Conservation (phyloP, 2,113 vertebrate species). For the Chlorodrepanis virens region DNA sequence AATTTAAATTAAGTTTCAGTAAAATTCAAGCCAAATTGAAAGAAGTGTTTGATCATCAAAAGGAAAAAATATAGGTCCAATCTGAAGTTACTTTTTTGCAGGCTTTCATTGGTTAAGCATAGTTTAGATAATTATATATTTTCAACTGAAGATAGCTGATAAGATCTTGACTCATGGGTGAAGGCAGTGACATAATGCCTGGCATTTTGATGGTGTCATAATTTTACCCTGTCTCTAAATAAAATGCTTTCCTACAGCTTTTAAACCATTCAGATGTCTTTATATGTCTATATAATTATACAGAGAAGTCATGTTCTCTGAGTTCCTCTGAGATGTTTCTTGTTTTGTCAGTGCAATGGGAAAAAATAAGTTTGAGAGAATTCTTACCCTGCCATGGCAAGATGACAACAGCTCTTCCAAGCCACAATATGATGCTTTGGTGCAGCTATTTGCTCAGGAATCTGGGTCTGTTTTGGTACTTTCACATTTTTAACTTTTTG, state of each 20-base stretch:
- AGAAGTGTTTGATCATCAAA: neutral
- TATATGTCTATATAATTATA: neutral
- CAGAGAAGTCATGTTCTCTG: neutral
- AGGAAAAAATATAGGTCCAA: neutral
- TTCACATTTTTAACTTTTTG: neutral
- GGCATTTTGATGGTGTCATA: neutral
- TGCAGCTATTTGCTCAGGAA: neutral
- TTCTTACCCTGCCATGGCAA: neutral
- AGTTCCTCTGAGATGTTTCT: neutral
- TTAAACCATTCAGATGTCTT: neutral
- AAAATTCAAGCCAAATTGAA: neutral
- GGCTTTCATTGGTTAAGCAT: neutral
- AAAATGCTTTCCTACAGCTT: neutral
- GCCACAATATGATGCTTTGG: neutral
- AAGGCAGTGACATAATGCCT: neutral
- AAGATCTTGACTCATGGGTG: neutral
- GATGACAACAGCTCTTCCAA: neutral
- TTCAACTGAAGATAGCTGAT: neutral
- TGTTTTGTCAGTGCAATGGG: neutral
- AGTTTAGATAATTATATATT: neutral
- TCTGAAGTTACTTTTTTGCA: neutral
- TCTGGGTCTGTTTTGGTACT: neutral
- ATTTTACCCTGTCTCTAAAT: neutral
- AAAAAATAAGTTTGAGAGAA: neutral
- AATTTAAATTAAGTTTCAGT: neutral